Evolutionary conservation across 1,140 invertebrate genomes (phyloP).

Genomic region (Leptonema lineaticorne): DNA sequence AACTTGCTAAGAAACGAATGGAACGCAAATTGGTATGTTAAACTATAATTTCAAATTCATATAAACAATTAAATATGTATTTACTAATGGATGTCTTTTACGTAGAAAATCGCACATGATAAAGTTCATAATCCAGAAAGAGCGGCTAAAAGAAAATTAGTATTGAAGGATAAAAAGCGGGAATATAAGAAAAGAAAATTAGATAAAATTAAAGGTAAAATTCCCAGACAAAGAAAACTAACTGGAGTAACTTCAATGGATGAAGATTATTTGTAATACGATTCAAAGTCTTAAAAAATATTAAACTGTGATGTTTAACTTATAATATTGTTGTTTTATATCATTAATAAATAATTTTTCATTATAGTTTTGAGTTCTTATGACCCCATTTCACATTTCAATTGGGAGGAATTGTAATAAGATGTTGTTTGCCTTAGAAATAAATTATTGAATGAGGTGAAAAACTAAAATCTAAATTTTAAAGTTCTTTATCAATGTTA

Average conservation of each 20-base stretch:
- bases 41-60: conserved; percentile 43
- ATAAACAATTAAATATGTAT: background rate
- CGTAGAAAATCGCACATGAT: conserved; percentile 57
- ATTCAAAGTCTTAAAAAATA: background rate
- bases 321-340: background rate
- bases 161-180: conserved; percentile 73
- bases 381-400: too few relatives aligned
- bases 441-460: too few relatives aligned
- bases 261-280: conserved; percentile 8
- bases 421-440: too few relatives aligned
- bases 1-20: conserved; percentile 58
- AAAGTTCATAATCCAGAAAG: conserved; percentile 74
- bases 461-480: too few relatives aligned
- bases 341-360: too few relatives aligned
- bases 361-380: too few relatives aligned
- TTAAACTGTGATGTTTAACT: conserved; percentile 17
- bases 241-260: background rate
- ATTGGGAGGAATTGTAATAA: too few relatives aligned
- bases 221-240: conserved; percentile 28
- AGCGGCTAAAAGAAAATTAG: conserved; percentile 75
- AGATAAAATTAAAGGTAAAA: conserved; percentile 54
- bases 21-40: conserved; percentile 62
- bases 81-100: conserved; percentile 15
- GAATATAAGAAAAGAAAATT: conserved; percentile 71
- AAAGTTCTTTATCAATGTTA: too few relatives aligned